Percentiles rank a stretch among this genome's conserved stretches.
phyloP scores from a whole-genome alignment of 2,888 invertebrate genomes.

The Mimumesa dahlbomi region DNA sequence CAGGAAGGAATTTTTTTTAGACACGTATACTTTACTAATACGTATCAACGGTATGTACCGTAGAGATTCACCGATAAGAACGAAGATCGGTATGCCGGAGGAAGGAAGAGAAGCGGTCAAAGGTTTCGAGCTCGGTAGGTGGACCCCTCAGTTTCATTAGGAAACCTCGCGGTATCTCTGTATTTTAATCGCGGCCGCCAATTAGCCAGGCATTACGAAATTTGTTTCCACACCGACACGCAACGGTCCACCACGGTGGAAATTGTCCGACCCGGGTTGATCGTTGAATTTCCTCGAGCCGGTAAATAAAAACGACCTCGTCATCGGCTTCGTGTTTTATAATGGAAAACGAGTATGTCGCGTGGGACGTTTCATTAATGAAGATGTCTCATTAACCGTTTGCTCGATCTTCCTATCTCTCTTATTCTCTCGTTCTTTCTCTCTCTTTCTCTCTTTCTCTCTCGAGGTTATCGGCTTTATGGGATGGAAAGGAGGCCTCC shows the following conservation, averaged over 20 bases:
- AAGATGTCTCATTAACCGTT: slow-evolving; percentile 63
- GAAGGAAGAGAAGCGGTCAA: slow-evolving; percentile 1
- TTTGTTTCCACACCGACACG: slow-evolving; percentile 39
- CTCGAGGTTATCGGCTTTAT: slow-evolving; percentile 59
- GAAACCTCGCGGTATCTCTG: slow-evolving; percentile 21
- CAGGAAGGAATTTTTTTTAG: no score
- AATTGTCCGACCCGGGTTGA: slow-evolving; percentile 12
- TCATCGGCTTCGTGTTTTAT: slow-evolving; percentile 11
- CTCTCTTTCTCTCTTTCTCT: background rate
- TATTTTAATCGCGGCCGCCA: slow-evolving; percentile 41
- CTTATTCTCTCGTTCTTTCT: background rate
- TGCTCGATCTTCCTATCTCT: background rate
- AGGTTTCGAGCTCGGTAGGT: slow-evolving; percentile 12
- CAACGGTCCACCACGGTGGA: slow-evolving; percentile 35
- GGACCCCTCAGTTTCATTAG: slow-evolving; percentile 37
- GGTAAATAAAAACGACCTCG: slow-evolving; percentile 16
- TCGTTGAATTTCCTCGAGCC: slow-evolving; percentile 29
- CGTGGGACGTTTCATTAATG: slow-evolving; percentile 63
- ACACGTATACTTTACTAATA: no score
- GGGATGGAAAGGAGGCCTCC: slow-evolving; percentile 49
- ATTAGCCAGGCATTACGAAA: slow-evolving; percentile 58
- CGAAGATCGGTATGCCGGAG: slow-evolving; percentile 7
- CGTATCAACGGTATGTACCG: no score
- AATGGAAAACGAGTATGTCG: slow-evolving; percentile 46
- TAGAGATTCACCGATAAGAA: no score